Base-by-base conservation (phyloP, 2,888 invertebrate genomes). In the Antheraea assamensis region DNA sequence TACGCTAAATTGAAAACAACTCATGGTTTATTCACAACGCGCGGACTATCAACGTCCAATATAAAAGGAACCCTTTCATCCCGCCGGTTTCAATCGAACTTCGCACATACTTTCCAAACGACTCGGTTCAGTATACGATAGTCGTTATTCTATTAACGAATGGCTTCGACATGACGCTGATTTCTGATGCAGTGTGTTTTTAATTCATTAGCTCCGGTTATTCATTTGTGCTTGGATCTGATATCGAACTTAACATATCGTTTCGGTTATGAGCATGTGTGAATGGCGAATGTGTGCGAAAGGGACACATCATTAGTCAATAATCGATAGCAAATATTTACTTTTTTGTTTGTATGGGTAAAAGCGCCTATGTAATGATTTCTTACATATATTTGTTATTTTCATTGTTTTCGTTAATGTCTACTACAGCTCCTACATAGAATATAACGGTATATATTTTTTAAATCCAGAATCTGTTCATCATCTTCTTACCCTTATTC, bases 1-100 rank as follows among this genome's bases (percentile, higher is more conserved):
- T 92, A 92, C 92, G 91, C 89, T 86, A 92, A 93, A 93, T 93
- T 93, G 92, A 93, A 93, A 92, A 93, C 92, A 92, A 88, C 92
- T 93, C 93, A 93, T 93, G 92, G 91, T 92, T 93, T 92, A 93
- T 93, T 93, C 93, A 93, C 88, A 84, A 85, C 91, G 85, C 83
- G 88, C 82, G 82, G 83, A 80, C 80, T 83, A 86, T 86, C 82
- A 77, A 76, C 77, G 78, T 76, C 92, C 92, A 91, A 82, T 83
- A 78, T 86, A 85, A 78, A 79, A 74, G 84, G 89, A 85, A 75
- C 90, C 78, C 76, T 85, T 85, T 82, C 85, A 87, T 85, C 88
- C 85, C 80, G 79, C 79, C 76, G 73, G 75, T 78, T 75, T 72
- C 74, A 71, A 73, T 72, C 71, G 74, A 76, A 76, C 72, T 71